Conservation (phyloP, 1,140 invertebrate species). For the Tetramorium alpestre region DNA sequence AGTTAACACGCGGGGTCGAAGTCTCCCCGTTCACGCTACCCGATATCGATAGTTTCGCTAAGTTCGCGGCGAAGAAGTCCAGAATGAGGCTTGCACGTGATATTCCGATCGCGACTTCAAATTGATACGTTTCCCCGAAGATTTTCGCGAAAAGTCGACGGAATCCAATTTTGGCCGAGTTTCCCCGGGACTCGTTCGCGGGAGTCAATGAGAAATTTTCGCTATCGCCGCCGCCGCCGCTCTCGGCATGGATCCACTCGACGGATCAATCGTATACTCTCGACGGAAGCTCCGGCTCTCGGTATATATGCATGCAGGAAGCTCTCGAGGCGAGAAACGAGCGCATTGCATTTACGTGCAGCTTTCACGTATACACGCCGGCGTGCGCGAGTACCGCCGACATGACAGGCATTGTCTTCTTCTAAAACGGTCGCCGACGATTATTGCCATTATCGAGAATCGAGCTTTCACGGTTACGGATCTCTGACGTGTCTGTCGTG, state of each 20-base stretch:
- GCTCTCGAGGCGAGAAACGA: slow-evolving; percentile 43
- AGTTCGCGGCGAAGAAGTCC: slow-evolving; percentile 23
- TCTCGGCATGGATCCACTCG: slow-evolving; percentile 39
- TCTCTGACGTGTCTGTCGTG: slow-evolving; percentile 3
- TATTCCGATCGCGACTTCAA: slow-evolving; percentile 47
- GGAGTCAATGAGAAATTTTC: slow-evolving; percentile 56
- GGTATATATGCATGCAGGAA: neutral
- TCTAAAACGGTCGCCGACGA: slow-evolving; percentile 30
- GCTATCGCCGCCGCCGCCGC: neutral
- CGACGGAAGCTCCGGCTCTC: neutral
- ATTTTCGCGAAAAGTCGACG: slow-evolving; percentile 52
- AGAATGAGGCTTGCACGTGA: slow-evolving; percentile 46
- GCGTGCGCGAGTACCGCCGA: neutral
- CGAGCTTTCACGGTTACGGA: slow-evolving; percentile 47
- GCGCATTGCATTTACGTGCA: slow-evolving; percentile 41
- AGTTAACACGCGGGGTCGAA: neutral
- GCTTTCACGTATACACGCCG: slow-evolving; percentile 24
- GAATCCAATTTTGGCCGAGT: slow-evolving; percentile 56
- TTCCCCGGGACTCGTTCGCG: slow-evolving; percentile 39
- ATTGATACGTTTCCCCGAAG: slow-evolving; percentile 53
- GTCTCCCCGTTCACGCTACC: neutral
- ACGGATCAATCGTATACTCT: slow-evolving; percentile 47
- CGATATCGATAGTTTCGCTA: slow-evolving; percentile 34
- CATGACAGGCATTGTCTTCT: slow-evolving; percentile 54
- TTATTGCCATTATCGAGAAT: slow-evolving; percentile 61